phyloP scores from a whole-genome alignment of 2,888 invertebrate species.

The Sphaerophoria rueppellii region DNA sequence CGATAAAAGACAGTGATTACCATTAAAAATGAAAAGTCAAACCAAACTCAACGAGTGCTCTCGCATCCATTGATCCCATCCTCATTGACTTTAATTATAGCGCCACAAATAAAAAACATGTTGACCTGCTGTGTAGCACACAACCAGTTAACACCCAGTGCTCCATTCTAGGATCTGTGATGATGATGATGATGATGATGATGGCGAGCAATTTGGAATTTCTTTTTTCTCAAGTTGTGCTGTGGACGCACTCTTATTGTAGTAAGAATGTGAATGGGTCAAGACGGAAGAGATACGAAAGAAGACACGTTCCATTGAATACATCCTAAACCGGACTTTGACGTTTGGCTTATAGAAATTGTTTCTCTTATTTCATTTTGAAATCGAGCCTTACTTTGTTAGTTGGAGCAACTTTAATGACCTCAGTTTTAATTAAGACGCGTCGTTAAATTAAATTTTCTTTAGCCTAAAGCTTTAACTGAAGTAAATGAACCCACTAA shows the following conservation, averaged over 20 bases:
- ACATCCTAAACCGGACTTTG: not conserved
- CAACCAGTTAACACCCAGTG: not conserved
- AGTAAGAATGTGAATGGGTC: not conserved
- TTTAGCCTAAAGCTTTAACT: not conserved
- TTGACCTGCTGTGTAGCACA: constrained; percentile 30
- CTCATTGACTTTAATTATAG: constrained; percentile 61
- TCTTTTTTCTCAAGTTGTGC: constrained; percentile 1
- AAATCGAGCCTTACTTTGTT: not conserved
- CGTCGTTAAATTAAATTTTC: not conserved
- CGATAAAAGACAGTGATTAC: constrained; percentile 63
- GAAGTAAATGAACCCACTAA: constrained; percentile 54
- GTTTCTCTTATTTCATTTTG: too few species aligned
- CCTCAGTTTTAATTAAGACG: constrained; percentile 14
- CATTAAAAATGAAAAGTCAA: constrained; percentile 49
- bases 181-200: constrained; percentile 55
- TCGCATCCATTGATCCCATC: not conserved
- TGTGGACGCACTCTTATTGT: constrained; percentile 22
- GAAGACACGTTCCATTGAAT: constrained; percentile 13
- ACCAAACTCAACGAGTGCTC: constrained; percentile 47
- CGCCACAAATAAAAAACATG: constrained; percentile 55
- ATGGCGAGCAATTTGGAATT: constrained; percentile 26
- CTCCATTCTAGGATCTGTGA: constrained; percentile 1
- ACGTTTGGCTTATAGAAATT: too few species aligned
- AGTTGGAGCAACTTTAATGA: not conserved
- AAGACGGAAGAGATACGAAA: not conserved